Evolutionary conservation across 2,113 vertebrate species (phyloP).

Genomic region (Mastomys coucha): DNA sequence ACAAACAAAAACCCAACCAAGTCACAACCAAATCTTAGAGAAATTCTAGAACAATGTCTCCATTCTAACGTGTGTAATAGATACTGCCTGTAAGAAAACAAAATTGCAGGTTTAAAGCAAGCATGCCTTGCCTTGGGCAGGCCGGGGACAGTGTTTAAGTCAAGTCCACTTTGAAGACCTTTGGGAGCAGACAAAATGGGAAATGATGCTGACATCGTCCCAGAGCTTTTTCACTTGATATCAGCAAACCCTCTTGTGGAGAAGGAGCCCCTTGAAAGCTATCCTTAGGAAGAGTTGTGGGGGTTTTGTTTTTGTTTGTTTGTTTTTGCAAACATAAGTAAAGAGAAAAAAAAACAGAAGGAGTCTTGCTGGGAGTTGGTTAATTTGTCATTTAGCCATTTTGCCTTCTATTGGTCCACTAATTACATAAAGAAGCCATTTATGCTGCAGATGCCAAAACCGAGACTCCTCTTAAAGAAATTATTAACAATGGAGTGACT

Average conservation of each 20-base stretch:
- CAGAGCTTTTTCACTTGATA: background rate
- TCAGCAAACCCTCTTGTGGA: conserved; percentile 36
- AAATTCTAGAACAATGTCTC: conserved; percentile 47
- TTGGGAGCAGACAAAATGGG: conserved; percentile 13
- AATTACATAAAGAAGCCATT: conserved; percentile 63
- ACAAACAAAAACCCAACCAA: conserved; percentile 34
- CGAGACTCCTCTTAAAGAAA: conserved; percentile 41
- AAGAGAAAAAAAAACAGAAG: conserved; percentile 61
- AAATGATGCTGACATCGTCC: background rate
- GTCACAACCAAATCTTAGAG: conserved; percentile 1
- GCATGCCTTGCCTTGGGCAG: background rate
- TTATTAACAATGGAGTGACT: background rate
- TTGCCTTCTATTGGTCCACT: conserved; percentile 56
- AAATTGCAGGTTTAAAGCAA: background rate
- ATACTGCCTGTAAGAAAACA: background rate
- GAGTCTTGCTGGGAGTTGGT: conserved; percentile 46
- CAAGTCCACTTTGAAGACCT: background rate
- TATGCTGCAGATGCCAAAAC: conserved; percentile 37
- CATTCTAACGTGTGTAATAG: background rate
- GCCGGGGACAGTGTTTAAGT: background rate
- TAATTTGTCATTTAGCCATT: conserved; percentile 62
- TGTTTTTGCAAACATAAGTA: conserved; percentile 17
- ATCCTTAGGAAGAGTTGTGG: conserved; percentile 39
- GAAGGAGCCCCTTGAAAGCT: conserved; percentile 54
- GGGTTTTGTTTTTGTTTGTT: too few species aligned